These are phyloP conservation scores for Heterotilapia buettikoferi DNA, from an alignment of 2,113 vertebrate species.

Conservation along the genomic window DNA sequence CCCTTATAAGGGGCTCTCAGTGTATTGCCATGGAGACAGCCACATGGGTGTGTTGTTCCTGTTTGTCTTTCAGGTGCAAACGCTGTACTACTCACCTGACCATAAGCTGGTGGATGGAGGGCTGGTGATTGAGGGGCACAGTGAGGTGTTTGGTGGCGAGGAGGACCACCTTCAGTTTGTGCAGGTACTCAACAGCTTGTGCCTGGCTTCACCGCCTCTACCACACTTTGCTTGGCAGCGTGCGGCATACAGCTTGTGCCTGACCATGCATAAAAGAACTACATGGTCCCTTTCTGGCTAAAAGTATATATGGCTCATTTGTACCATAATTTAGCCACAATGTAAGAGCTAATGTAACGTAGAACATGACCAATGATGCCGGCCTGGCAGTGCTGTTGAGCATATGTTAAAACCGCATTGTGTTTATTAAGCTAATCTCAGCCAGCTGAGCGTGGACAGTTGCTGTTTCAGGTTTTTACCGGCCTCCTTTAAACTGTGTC, in stretches of 20 bases:
- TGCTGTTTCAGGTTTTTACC: background rate
- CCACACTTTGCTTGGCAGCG: slow-evolving; percentile 11
- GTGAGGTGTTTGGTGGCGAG: slow-evolving; percentile 97
- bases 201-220: slow-evolving; percentile 26
- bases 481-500: background rate
- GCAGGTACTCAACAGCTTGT: slow-evolving; percentile 86
- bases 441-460: background rate
- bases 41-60: slow-evolving; percentile 97
- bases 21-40: slow-evolving; percentile 85
- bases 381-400: slow-evolving; percentile 18
- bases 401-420: background rate
- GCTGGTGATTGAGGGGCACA: slow-evolving; percentile 92
- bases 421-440: background rate
- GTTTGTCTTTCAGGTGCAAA: slow-evolving; percentile 99
- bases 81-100: slow-evolving; percentile 99
- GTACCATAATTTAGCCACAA: background rate
- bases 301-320: background rate
- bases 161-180: slow-evolving; percentile 99
- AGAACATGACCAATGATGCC: background rate
- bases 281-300: slow-evolving; percentile 2
- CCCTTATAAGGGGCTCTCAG: slow-evolving; percentile 43
- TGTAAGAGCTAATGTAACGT: background rate
- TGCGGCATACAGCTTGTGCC: background rate
- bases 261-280: slow-evolving; percentile 5
- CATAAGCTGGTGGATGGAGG: slow-evolving; percentile 99